Evolutionary conservation across 2,888 invertebrate genomes (phyloP), one percentile per base, ranked within the genome.

Genomic region (Stictocephala bisonia): DNA sequence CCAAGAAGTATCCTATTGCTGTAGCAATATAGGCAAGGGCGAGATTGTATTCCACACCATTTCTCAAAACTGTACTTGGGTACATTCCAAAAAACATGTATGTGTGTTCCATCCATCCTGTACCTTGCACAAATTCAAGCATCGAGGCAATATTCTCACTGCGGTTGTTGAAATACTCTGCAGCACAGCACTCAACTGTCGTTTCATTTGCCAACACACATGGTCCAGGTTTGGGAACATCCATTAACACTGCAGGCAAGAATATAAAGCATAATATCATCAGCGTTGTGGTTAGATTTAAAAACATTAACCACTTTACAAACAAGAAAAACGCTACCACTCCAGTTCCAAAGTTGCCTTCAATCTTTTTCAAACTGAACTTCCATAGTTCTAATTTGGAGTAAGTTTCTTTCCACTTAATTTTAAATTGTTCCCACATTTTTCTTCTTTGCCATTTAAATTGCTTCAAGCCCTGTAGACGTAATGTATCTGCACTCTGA

Each of bases 251-350:
- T 0, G 77, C 73, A 0, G 77, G 77, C 35, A 77, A 50, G 31
- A 77, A 70, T 0, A 78, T 72, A 41, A 77, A 78, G 4, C 53
- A 51, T 2, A 76, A 35, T 18, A 77, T 71, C n/a, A 77, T 41
- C 82, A 66, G 85, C 86, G 1, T 82, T 82, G 51, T 85, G 82
- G 0, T 84, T 20, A 94, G 80, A 84, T 96, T 95, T 48, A 96
- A 84, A 81, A 92, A 90, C 79, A 95, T 87, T 1, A 96, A 86
- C 94, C 94, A 95, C 80, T 93, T 90, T 41, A 96, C 87, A 80
- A 96, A 95, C 2, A 93, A 86, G 82, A 96, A 96, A 83, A 93
- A 95, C 0, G 94, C 90, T 0, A 93, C 92, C 9, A 93, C 91
- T 0, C 93, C 93, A 0, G 91, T 93, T 0, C 93, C 93, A 81